These are phyloP conservation scores for Ovis aries DNA, from an alignment of 2,113 vertebrate genomes.

Conservation along the genomic window ARS-UI_Ramb_v3.0 NC_056059.1:10781501-10782000, in stretches of 20 bases:
- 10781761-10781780: neutral
- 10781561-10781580: neutral
- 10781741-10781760: neutral
- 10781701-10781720: neutral
- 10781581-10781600: neutral
- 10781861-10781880: neutral
- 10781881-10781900: neutral
- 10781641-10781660: neutral
- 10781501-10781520: neutral
- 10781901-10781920: neutral
- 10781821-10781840: neutral
- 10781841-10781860: neutral
- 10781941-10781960: neutral
- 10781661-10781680: neutral
- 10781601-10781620: neutral
- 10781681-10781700: neutral
- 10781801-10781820: too few relatives aligned
- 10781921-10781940: neutral
- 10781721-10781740: neutral
- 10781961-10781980: neutral
- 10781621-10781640: neutral
- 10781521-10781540: neutral
- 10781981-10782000: neutral
- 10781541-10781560: neutral
- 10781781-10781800: neutral